phyloP scores from a whole-genome alignment of 2,797 vertebrate genomes.

The Peromyscus nudipes region DNA sequence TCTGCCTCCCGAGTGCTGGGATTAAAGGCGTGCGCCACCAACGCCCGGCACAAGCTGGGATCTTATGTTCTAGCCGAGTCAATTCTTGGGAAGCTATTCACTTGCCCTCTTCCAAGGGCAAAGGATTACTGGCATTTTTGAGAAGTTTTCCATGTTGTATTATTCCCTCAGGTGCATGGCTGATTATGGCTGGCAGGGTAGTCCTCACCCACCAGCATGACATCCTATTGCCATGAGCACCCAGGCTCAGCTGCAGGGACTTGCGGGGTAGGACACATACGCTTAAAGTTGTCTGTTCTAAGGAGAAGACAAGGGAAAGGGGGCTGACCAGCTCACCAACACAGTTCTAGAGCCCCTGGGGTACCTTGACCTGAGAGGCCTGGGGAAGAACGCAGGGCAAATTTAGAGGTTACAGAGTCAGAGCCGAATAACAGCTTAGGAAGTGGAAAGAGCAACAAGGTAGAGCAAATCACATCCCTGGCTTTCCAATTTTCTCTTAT shows the following conservation, averaged over 20 bases:
- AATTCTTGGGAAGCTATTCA: neutral
- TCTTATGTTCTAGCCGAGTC: neutral
- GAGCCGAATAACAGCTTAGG: neutral
- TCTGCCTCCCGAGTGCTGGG: too few species aligned
- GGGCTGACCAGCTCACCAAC: neutral
- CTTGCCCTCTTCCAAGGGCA: neutral
- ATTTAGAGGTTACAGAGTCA: neutral
- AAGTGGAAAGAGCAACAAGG: neutral
- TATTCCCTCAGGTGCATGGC: neutral
- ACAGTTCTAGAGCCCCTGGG: neutral
- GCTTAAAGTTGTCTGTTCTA: neutral
- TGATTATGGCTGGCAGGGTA: neutral
- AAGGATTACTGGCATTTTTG: neutral
- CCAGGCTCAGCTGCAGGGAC: neutral
- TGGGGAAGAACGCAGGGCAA: neutral
- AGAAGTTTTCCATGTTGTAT: neutral
- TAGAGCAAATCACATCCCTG: neutral
- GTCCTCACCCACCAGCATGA: neutral
- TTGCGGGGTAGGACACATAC: neutral
- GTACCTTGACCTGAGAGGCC: neutral
- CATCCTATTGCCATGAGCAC: neutral
- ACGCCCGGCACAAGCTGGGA: neutral
- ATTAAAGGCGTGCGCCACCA: too few species aligned
- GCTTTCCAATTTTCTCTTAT: neutral
- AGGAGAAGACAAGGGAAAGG: neutral